A percentile compares a stretch with the other conserved stretches of the same genome.
Evolutionary conservation across 2,888 invertebrate species (phyloP).

Genomic region (Ophion ventricosus): DNA sequence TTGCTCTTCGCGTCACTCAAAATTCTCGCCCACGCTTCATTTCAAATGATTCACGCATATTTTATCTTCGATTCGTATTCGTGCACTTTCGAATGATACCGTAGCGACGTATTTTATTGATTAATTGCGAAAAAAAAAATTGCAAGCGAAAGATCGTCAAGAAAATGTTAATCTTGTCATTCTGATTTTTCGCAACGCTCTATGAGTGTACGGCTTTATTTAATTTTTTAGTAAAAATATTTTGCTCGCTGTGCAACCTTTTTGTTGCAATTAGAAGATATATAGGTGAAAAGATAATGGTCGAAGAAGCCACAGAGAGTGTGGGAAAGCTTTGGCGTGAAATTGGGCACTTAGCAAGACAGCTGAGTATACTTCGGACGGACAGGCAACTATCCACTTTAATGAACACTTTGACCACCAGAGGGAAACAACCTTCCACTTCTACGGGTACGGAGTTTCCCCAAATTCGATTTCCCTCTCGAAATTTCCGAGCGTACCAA

Average conservation of each 20-base stretch:
- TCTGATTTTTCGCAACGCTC: no score
- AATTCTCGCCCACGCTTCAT: slow-evolving; percentile 46
- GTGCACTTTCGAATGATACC: slow-evolving; percentile 1
- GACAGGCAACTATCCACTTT: slow-evolving; percentile 29
- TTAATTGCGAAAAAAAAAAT: not conserved
- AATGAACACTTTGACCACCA: slow-evolving; percentile 50
- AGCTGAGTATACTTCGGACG: slow-evolving; percentile 23
- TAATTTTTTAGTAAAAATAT: no score
- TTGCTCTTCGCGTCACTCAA: slow-evolving; percentile 42
- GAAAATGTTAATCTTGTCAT: not conserved
- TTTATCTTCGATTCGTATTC: not conserved
- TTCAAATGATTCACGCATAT: slow-evolving; percentile 53
- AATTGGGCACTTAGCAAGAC: slow-evolving; percentile 34
- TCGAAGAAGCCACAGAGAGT: not conserved
- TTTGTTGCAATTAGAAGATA: no score
- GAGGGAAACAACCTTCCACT: slow-evolving; percentile 14
- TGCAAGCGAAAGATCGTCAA: not conserved
- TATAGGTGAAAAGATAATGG: no score
- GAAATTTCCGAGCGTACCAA: slow-evolving; percentile 29
- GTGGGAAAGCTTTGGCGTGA: slow-evolving; percentile 18
- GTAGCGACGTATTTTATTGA: not conserved
- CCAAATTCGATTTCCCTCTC: slow-evolving; percentile 52
- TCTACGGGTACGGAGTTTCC: not conserved
- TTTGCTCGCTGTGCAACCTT: no score
- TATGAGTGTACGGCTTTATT: no score